These are phyloP conservation scores for Tachycineta bicolor DNA, from an alignment of 2,113 vertebrate genomes.

Conservation along the genomic window DNA sequence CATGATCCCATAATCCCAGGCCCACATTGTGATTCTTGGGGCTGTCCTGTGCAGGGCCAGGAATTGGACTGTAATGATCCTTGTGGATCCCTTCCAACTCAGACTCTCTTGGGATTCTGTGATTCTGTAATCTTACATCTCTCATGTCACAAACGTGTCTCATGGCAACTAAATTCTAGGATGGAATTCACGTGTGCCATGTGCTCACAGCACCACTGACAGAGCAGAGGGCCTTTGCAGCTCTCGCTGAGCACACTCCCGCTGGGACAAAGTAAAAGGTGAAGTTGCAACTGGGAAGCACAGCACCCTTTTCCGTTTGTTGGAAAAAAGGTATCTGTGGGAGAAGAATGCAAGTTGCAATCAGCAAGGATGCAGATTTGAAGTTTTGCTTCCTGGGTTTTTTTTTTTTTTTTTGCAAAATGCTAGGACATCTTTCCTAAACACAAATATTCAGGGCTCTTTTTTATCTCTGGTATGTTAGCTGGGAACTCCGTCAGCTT, in stretches of 20 bases:
- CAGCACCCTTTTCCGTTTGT: not conserved
- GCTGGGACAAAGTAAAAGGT: not conserved
- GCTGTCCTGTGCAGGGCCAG: not conserved
- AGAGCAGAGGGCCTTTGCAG: not conserved
- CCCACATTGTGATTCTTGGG: not conserved
- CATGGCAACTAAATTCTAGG: not conserved
- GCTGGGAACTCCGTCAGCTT: not conserved
- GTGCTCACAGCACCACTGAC: not conserved
- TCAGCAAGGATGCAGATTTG: not conserved
- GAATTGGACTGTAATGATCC: not conserved
- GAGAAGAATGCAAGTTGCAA: not conserved
- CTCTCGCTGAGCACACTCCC: not conserved
- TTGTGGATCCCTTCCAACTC: not conserved
- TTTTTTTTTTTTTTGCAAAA: not conserved
- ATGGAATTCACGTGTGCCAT: not conserved
- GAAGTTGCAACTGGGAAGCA: not conserved
- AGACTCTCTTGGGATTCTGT: not conserved
- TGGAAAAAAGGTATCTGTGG: not conserved
- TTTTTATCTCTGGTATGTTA: not conserved
- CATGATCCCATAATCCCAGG: not conserved
- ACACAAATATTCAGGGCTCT: not conserved
- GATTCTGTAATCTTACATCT: not conserved
- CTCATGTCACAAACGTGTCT: not conserved
- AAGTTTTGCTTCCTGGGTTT: not conserved
- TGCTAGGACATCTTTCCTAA: not conserved